Percentiles rank a stretch among this genome's conserved stretches.
phyloP scores from a whole-genome alignment of 37 sponge, comb jelly and placozoan genomes.

The Halichondria panicea region DNA sequence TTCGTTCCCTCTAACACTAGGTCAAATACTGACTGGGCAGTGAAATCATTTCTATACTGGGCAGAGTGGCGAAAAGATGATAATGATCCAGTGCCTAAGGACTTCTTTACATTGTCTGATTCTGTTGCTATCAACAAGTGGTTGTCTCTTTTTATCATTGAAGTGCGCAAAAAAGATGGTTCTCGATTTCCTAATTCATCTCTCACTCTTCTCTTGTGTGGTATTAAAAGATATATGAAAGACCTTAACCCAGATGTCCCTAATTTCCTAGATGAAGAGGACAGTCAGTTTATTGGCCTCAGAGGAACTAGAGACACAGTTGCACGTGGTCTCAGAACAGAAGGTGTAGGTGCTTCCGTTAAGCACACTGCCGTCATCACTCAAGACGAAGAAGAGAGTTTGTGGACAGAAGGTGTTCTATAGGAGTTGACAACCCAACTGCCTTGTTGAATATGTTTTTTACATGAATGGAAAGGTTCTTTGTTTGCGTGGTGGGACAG shows the following conservation, averaged over 20 bases:
- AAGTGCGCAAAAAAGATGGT: conserved; percentile 14
- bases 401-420: conserved; percentile 19
- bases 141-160: conserved; percentile 27
- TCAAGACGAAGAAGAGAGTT: conserved; percentile 1
- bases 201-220: conserved; percentile 6
- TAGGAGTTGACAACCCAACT: conserved; percentile 9
- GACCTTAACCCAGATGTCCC: conserved; percentile 1
- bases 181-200: conserved; percentile 1
- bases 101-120: background rate
- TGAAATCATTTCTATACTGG: too few species aligned
- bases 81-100: too few species aligned
- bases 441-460: conserved; percentile 35
- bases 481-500: conserved; percentile 11
- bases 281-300: background rate
- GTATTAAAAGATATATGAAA: conserved; percentile 1
- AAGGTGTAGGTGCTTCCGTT: conserved; percentile 17
- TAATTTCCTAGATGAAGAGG: conserved; percentile 24
- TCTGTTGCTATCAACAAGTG: conserved; percentile 6
- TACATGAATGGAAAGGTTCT: conserved; percentile 20
- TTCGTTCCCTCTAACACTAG: too few species aligned
- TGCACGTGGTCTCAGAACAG: background rate
- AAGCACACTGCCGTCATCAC: conserved; percentile 12
- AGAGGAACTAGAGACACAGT: conserved; percentile 12
- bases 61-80: too few species aligned
- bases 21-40: too few species aligned